Conservation (phyloP, 2,113 vertebrate genomes). For the Oceanites oceanicus region DNA sequence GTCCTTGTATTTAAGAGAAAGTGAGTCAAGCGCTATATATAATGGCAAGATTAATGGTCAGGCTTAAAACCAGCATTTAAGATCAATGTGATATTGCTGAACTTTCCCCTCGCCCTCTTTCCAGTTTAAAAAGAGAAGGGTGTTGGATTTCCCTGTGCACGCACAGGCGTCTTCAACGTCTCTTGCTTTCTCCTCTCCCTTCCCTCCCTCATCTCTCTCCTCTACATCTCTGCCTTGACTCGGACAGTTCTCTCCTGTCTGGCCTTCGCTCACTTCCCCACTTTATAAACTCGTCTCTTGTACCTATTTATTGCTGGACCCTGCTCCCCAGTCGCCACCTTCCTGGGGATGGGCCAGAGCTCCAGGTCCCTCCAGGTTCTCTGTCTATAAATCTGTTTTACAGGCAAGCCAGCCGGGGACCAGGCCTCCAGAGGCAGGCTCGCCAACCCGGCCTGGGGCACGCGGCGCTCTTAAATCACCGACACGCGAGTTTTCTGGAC, state of each 20-base stretch:
- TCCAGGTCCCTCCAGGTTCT: background rate
- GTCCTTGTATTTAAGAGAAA: background rate
- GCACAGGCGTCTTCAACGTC: background rate
- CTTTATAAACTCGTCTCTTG: background rate
- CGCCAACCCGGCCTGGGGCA: background rate
- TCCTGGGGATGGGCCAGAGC: background rate
- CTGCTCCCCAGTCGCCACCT: background rate
- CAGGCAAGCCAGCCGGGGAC: background rate
- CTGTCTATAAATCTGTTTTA: rapidly evolving
- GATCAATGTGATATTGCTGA: background rate
- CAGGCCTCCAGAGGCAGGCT: background rate
- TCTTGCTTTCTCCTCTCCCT: background rate
- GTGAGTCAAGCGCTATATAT: background rate
- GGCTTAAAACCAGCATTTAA: background rate
- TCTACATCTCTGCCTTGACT: background rate
- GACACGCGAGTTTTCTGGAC: background rate
- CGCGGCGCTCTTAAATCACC: background rate
- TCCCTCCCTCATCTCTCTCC: background rate
- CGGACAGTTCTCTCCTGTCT: rapidly evolving
- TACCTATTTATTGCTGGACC: background rate
- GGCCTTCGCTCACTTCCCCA: rapidly evolving
- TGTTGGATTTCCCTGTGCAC: background rate
- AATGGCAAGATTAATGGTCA: background rate
- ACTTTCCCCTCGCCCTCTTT: background rate
- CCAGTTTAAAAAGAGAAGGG: background rate